phyloP scores from a whole-genome alignment of 2,888 invertebrate genomes.

The Sympetrum striolatum region DNA sequence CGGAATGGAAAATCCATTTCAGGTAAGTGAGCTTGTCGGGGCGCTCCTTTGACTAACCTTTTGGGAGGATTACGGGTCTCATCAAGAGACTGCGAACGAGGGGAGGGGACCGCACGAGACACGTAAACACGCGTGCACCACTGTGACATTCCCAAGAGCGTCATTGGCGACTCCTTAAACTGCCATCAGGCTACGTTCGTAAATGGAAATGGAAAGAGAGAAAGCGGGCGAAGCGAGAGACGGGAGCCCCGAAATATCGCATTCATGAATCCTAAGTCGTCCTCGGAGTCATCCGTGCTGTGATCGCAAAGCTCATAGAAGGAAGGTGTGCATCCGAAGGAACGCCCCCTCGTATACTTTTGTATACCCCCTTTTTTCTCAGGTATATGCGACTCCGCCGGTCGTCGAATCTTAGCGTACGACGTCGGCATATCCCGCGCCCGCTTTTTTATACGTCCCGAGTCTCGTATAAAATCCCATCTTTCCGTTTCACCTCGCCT shows the following conservation, averaged over 20 bases:
- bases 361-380: background rate
- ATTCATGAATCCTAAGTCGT: background rate
- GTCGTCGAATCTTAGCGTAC: background rate
- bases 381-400: background rate
- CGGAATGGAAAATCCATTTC: slow-evolving; percentile 23
- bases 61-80: background rate
- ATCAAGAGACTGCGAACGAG: background rate
- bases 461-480: background rate
- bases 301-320: background rate
- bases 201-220: background rate
- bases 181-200: background rate
- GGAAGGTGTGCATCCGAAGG: background rate
- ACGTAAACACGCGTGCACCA: background rate
- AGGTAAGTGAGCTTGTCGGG: slow-evolving; percentile 1
- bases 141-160: background rate
- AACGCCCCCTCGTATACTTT: background rate
- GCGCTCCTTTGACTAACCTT: background rate
- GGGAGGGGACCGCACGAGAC: background rate
- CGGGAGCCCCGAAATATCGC: background rate
- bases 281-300: background rate
- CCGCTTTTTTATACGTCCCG: background rate
- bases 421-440: background rate
- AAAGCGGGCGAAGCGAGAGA: background rate
- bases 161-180: background rate
- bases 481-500: background rate